Base-by-base conservation (phyloP, 2,888 invertebrate species). In the Panzeria rudis region DNA sequence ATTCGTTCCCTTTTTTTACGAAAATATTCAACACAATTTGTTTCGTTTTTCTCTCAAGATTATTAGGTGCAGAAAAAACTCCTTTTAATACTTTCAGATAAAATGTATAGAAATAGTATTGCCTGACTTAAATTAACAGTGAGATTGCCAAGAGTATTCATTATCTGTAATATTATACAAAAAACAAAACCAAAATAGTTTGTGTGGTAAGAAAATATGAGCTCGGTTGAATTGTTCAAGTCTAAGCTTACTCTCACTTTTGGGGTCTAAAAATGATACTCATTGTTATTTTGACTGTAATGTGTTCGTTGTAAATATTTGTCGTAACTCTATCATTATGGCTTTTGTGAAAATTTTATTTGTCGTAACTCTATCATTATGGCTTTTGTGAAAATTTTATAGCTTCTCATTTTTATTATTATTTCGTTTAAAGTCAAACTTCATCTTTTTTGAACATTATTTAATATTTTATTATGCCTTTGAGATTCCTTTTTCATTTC, bases 281-380 rank as follows among this genome's bases (percentile, higher is more conserved):
- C 25, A 13, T 50, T 17, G 47, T 66, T 73, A 41, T 69, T 23
- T 56, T 23, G 35, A 47, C 54, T 62, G 17, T 47, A 68, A 64
- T 78, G 35, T 71, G 50, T 66, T 52, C 68, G 66, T 41, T 73
- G 72, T 79, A 73, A 82, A 73, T 87, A 90, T 88, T n/a, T 88
- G 87, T 87, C 79, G 78, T 82, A 64, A 77, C 83, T 82, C 82
- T 84, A 83, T 86, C 80, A 87, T 87, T 87, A 87, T 86, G 71
- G 82, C 66, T 71, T 80, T 88, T 88, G 90, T 89, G 87, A 88
- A 90, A 90, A 90, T 90, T 88, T 89, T 89, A 90, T 90, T n/a
- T 88, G 87, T 87, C 79, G 78, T 82, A 64, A 77, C 83, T 82
- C 82, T 84, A 83, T 86, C 80, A 87, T 87, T 87, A 87, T 86